These are phyloP conservation scores for Pelosia muscerda DNA, from an alignment of 2,888 invertebrate genomes.

Conservation along the genomic window DNA sequence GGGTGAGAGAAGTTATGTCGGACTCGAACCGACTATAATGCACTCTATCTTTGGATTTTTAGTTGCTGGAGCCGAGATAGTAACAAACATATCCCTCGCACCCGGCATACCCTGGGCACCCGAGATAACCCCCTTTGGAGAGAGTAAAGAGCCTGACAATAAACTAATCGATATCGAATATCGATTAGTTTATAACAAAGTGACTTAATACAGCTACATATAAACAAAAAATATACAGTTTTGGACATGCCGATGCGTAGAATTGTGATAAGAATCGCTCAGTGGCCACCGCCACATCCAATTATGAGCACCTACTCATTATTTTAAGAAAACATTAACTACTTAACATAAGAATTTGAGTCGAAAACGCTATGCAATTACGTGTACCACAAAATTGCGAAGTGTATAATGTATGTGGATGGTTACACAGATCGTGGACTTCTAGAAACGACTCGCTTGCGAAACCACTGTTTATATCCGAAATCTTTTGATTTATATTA, in stretches of 20 bases:
- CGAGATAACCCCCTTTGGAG: no score
- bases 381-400: slow-evolving; percentile 71
- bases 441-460: slow-evolving; percentile 56
- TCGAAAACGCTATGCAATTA: slow-evolving; percentile 76
- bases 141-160: background rate
- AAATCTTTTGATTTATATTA: background rate
- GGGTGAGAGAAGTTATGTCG: no score
- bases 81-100: no score
- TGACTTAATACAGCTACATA: background rate
- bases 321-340: slow-evolving; percentile 76
- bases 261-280: slow-evolving; percentile 55
- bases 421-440: slow-evolving; percentile 21
- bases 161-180: background rate
- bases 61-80: no score
- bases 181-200: background rate
- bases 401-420: slow-evolving; percentile 62
- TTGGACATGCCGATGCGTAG: slow-evolving; percentile 34
- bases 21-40: no score
- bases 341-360: slow-evolving; percentile 76
- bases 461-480: background rate
- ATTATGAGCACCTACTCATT: slow-evolving; percentile 72
- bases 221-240: background rate
- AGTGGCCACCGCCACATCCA: slow-evolving; percentile 59
- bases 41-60: no score
- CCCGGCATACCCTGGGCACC: no score